A percentile compares a stretch with the other conserved stretches of the same genome.
These are phyloP conservation scores for Dromiciops gliroides DNA, from an alignment of 2,113 vertebrate genomes.

Conservation along the genomic window DNA sequence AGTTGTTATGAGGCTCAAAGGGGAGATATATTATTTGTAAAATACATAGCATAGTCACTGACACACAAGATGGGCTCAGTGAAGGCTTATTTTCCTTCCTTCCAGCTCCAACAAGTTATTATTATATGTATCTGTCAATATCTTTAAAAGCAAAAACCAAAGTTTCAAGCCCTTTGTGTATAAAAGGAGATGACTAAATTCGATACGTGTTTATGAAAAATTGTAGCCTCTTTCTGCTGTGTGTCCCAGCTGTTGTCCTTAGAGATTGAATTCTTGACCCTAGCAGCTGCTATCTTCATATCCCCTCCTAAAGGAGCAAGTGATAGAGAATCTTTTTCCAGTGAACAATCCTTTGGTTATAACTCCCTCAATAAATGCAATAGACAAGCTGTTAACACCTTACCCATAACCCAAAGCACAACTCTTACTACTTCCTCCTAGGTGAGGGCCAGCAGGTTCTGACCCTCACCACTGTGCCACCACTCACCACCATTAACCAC, in stretches of 20 bases:
- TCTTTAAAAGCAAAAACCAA: neutral
- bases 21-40: neutral
- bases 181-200: conserved; percentile 7
- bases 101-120: neutral
- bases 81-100: neutral
- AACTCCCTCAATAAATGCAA: neutral
- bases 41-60: neutral
- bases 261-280: neutral
- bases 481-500: neutral
- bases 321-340: neutral
- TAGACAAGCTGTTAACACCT: neutral
- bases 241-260: neutral
- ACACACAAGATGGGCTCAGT: neutral
- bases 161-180: neutral
- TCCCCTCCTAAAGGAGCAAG: neutral
- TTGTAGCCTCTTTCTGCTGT: neutral
- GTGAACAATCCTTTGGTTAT: neutral
- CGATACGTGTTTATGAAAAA: conserved; percentile 9
- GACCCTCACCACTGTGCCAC: neutral
- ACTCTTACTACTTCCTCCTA: neutral
- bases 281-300: neutral
- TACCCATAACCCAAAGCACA: neutral
- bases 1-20: neutral
- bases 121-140: neutral
- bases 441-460: neutral